Conservation (phyloP, 2,797 vertebrate species). For the Paramormyrops hopkinsi region DNA sequence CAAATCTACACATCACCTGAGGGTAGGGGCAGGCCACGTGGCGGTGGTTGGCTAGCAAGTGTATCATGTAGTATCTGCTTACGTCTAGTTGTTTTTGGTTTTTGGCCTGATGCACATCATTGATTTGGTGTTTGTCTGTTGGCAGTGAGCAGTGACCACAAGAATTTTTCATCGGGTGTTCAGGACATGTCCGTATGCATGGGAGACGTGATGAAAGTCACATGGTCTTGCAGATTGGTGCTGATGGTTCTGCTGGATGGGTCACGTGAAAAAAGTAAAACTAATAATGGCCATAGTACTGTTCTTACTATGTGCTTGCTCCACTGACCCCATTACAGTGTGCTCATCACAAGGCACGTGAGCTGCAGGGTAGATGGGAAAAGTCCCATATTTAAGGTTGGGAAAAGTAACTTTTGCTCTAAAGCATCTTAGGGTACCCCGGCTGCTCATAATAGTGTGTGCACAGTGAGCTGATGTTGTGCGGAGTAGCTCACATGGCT, state of each 20-base stretch:
- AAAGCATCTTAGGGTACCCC: neutral
- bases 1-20: neutral
- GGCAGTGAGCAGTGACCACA: neutral
- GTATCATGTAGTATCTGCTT: neutral
- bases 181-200: neutral
- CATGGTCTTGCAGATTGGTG: neutral
- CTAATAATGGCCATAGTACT: neutral
- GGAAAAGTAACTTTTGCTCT: neutral
- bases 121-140: neutral
- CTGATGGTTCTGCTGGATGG: neutral
- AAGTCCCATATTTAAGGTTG: neutral
- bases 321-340: neutral
- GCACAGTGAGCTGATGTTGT: neutral
- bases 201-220: neutral
- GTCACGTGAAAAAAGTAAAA: neutral
- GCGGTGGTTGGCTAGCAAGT: neutral
- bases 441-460: neutral
- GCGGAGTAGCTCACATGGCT: neutral
- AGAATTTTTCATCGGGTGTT: neutral
- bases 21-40: neutral
- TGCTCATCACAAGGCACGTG: conserved; percentile 2
- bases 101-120: neutral
- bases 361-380: neutral
- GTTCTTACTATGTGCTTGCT: neutral
- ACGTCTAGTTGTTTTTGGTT: neutral